These are phyloP conservation scores for Agrilus cyanescens DNA, from an alignment of 2,888 invertebrate genomes.

Conservation along the genomic window DNA sequence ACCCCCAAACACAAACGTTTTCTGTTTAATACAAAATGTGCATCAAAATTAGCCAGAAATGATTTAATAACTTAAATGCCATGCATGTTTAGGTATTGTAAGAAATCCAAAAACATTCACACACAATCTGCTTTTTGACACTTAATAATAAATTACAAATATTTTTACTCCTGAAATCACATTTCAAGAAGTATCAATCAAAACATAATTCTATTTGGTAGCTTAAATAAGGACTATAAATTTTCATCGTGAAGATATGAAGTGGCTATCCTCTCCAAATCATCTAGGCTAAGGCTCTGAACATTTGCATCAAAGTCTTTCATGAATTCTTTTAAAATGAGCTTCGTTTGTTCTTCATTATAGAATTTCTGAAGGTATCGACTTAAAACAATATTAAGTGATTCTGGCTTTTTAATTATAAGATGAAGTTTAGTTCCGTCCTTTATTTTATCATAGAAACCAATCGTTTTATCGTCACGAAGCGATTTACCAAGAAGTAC, in stretches of 20 bases:
- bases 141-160: no score
- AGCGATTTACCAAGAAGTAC: conserved; percentile 59
- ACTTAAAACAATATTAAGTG: conserved; percentile 44
- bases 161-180: no score
- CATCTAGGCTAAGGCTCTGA: conserved; percentile 33
- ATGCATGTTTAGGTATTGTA: no score
- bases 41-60: no score
- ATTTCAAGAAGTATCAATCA: no score
- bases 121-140: no score
- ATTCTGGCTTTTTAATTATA: conserved; percentile 55
- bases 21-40: no score
- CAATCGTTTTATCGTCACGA: conserved; percentile 56
- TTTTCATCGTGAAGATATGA: conserved; percentile 28
- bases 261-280: conserved; percentile 34
- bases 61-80: no score
- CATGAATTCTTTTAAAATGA: conserved; percentile 46
- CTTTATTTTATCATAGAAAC: conserved; percentile 58
- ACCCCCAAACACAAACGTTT: no score
- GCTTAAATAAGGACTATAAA: conserved; percentile 10
- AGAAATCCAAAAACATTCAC: no score
- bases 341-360: conserved; percentile 51
- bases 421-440: conserved; percentile 65
- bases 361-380: conserved; percentile 50
- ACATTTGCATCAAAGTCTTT: conserved; percentile 35
- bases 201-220: neutral